Evolutionary conservation across 2,797 vertebrate species (phyloP).

Genomic region (Pogoniulus pusillus): DNA sequence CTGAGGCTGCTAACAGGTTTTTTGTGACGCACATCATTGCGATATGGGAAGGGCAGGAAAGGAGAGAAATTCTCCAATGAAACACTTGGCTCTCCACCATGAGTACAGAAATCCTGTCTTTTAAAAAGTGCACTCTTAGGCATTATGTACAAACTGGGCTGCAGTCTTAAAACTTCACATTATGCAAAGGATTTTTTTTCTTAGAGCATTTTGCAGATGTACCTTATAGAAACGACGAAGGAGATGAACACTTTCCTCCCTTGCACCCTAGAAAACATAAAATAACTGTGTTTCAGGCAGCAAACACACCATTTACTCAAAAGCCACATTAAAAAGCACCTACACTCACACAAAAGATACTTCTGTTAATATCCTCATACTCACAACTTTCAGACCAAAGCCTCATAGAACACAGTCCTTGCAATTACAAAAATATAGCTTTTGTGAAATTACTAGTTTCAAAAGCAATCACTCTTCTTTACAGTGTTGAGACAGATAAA

Average conservation of each 20-base stretch:
- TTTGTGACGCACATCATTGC: neutral
- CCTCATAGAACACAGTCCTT: neutral
- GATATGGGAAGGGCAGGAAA: neutral
- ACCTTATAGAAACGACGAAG: slow-evolving; percentile 94
- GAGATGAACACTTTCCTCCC: slow-evolving; percentile 96
- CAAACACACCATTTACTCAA: neutral
- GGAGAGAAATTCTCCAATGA: neutral
- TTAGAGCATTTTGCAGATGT: neutral
- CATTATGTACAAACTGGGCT: neutral
- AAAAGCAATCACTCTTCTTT: neutral
- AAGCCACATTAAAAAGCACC: neutral
- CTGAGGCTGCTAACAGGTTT: neutral
- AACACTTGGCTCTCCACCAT: neutral
- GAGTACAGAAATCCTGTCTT: neutral
- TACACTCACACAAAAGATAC: neutral
- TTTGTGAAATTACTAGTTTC: neutral
- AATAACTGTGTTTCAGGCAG: neutral
- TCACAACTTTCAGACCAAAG: neutral
- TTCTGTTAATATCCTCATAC: neutral
- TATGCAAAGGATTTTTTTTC: neutral
- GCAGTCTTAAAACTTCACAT: neutral
- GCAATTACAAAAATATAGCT: neutral
- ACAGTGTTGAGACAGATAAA: neutral
- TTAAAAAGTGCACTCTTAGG: neutral
- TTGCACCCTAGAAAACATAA: slow-evolving; percentile 85